phyloP scores from a whole-genome alignment of 2,888 invertebrate genomes.

The Byasa hedistus region DNA sequence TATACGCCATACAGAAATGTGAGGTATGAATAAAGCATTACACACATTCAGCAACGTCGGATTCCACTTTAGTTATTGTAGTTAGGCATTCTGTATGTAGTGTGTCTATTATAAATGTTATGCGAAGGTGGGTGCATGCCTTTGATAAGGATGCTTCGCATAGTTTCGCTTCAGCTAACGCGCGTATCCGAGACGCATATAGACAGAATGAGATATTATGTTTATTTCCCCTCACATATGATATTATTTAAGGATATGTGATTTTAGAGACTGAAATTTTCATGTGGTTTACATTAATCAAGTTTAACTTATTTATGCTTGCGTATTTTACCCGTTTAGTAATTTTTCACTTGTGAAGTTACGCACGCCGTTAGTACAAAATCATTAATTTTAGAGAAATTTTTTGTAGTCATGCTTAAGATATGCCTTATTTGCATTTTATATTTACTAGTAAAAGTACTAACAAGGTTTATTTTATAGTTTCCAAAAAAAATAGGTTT shows the following conservation, averaged over 20 bases:
- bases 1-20: constrained; percentile 44
- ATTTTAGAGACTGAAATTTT: background rate
- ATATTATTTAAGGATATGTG: background rate
- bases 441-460: no score
- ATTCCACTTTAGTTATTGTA: constrained; percentile 68
- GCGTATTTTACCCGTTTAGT: background rate
- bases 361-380: no score
- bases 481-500: no score
- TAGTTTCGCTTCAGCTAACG: constrained; percentile 54
- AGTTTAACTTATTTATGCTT: background rate
- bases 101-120: constrained; percentile 55
- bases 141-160: constrained; percentile 71
- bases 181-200: constrained; percentile 46
- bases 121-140: constrained; percentile 67
- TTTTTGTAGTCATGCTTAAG: no score
- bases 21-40: constrained; percentile 57
- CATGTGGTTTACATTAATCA: background rate
- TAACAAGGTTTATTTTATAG: no score
- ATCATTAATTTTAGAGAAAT: no score
- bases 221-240: constrained; percentile 25
- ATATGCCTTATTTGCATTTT: no score
- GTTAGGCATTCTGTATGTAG: constrained; percentile 57
- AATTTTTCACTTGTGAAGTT: background rate
- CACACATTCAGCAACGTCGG: constrained; percentile 51
- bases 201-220: constrained; percentile 36